phyloP scores from a whole-genome alignment of 2,797 vertebrate genomes.

The Chanos chanos region DNA sequence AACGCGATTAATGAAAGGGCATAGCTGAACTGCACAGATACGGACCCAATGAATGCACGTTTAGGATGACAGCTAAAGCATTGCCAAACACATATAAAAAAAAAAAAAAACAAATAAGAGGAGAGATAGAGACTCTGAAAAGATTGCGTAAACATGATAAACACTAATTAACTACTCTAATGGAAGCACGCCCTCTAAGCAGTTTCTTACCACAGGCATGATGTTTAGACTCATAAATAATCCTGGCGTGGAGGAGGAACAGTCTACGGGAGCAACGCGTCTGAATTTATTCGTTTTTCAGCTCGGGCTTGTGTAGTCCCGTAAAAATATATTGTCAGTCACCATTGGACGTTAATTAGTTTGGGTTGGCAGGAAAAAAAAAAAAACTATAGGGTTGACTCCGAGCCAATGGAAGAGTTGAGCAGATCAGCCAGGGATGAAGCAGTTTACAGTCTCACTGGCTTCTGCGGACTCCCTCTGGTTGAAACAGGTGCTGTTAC shows the following conservation, averaged over 20 bases:
- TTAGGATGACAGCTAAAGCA: slow-evolving; percentile 23
- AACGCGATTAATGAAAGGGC: slow-evolving; percentile 17
- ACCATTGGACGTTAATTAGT: too few relatives aligned
- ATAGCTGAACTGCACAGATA: slow-evolving; percentile 2
- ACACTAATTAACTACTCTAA: slow-evolving; percentile 72
- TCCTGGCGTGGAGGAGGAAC: neutral
- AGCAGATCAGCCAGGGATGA: too few relatives aligned
- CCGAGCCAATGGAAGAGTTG: too few relatives aligned
- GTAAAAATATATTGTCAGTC: too few relatives aligned
- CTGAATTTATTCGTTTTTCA: neutral
- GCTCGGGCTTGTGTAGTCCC: too few relatives aligned
- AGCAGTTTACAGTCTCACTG: too few relatives aligned
- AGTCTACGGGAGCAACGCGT: slow-evolving; percentile 1
- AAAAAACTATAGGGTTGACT: too few relatives aligned
- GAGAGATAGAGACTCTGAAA: neutral
- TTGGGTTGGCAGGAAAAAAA: too few relatives aligned
- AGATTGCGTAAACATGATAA: slow-evolving; percentile 61
- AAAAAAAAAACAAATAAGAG: slow-evolving; percentile 12
- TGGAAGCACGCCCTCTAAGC: slow-evolving; percentile 71
- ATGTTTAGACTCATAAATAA: slow-evolving; percentile 66
- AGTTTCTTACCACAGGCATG: slow-evolving; percentile 67
- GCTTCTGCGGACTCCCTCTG: too few relatives aligned
- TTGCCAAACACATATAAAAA: slow-evolving; percentile 26
- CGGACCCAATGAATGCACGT: slow-evolving; percentile 2
- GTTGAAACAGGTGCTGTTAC: too few relatives aligned